A percentile compares a stretch with the other conserved stretches of the same genome.
Evolutionary conservation across 2,113 vertebrate genomes (phyloP).

Genomic region (Cettia cetti): DNA sequence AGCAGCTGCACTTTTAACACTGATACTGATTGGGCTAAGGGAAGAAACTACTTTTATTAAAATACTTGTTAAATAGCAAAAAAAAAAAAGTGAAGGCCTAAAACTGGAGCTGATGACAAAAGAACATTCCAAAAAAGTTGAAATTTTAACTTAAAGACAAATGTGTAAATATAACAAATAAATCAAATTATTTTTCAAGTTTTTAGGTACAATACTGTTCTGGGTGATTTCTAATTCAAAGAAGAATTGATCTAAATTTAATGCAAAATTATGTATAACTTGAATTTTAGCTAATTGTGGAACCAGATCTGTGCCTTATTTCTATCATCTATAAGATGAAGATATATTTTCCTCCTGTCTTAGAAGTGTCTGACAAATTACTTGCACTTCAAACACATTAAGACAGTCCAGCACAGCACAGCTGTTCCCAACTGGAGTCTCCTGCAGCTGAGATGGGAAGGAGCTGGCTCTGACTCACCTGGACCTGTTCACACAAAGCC

Average conservation of each 20-base stretch:
- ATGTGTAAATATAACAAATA: conserved; percentile 45
- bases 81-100: conserved; percentile 20
- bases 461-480: background rate
- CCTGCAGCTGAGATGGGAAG: background rate
- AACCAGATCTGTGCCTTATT: background rate
- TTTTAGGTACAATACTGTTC: background rate
- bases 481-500: background rate
- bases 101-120: conserved; percentile 14
- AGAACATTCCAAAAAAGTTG: background rate
- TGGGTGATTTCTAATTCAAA: conserved; percentile 7
- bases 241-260: background rate
- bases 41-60: conserved; percentile 2
- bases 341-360: background rate
- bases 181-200: conserved; percentile 26
- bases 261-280: background rate
- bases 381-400: background rate
- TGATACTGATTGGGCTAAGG: background rate
- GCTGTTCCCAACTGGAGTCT: background rate
- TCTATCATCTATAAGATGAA: background rate
- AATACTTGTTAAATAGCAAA: conserved; percentile 22
- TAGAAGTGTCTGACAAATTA: background rate
- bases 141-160: conserved; percentile 17
- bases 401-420: background rate
- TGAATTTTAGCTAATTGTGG: background rate
- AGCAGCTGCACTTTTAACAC: conserved; percentile 10